These are phyloP conservation scores for Lethrus apterus DNA, from an alignment of 1,140 invertebrate species.

Conservation along the genomic window DNA sequence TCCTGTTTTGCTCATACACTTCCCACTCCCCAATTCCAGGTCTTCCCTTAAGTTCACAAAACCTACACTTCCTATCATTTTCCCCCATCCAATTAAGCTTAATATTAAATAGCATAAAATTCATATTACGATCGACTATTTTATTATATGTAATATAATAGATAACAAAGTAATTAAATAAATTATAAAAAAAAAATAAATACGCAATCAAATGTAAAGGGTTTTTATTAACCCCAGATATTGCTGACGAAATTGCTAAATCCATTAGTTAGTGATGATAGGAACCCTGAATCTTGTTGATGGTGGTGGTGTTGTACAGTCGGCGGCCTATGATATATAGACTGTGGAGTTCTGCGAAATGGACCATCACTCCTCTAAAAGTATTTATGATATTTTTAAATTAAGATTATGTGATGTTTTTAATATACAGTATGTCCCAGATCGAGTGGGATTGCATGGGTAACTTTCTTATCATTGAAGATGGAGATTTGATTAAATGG, in stretches of 20 bases:
- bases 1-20: no score
- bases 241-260: slow-evolving; percentile 68
- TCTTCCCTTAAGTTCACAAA: no score
- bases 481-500: background rate
- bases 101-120: no score
- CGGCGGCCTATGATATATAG: slow-evolving; percentile 34
- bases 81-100: no score
- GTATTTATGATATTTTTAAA: slow-evolving; percentile 17
- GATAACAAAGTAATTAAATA: background rate
- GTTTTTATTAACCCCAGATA: slow-evolving; percentile 65
- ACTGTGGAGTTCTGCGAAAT: slow-evolving; percentile 48
- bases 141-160: background rate
- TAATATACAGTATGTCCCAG: no score
- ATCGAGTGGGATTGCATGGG: slow-evolving; percentile 17
- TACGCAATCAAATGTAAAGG: no score
- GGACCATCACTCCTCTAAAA: slow-evolving; percentile 49
- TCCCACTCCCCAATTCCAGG: no score
- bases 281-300: slow-evolving; percentile 51
- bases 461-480: background rate
- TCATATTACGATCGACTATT: background rate
- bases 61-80: no score
- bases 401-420: no score
- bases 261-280: slow-evolving; percentile 67
- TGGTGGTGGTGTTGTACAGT: slow-evolving; percentile 24
- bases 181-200: no score